Percentiles rank a stretch among this genome's conserved stretches.
Conservation (phyloP, 2,113 vertebrate genomes). For the Ciconia maguari region DNA sequence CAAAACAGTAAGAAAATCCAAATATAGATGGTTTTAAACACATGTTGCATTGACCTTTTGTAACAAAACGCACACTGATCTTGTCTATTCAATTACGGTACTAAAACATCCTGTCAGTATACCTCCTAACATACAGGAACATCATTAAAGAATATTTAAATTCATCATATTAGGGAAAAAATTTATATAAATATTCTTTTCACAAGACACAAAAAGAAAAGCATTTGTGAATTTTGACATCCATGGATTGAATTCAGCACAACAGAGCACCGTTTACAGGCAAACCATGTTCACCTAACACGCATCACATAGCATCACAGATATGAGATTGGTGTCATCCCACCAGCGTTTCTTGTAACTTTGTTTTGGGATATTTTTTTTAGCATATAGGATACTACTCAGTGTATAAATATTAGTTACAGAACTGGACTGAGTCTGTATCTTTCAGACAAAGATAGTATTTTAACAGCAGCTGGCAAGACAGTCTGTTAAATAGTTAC, state of each 20-base stretch:
- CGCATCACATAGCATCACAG: background rate
- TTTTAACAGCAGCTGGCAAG: slow-evolving; percentile 10
- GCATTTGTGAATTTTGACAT: background rate
- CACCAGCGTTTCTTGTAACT: background rate
- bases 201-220: background rate
- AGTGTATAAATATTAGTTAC: background rate
- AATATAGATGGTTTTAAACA: background rate
- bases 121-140: background rate
- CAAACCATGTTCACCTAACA: background rate
- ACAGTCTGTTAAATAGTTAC: background rate
- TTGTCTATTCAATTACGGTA: background rate
- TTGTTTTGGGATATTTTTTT: background rate
- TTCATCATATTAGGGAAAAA: background rate
- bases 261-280: background rate
- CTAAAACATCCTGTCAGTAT: background rate
- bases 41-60: background rate
- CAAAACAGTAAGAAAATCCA: background rate
- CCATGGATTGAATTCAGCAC: background rate
- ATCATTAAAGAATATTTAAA: background rate
- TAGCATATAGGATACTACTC: background rate
- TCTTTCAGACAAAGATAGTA: background rate
- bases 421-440: background rate
- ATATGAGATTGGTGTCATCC: background rate
- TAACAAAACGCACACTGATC: background rate
- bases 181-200: background rate